A percentile compares a stretch with the other conserved stretches of the same genome.
Evolutionary conservation across 2,888 invertebrate species (phyloP).

Genomic region (Listrodromus nycthemerus): DNA sequence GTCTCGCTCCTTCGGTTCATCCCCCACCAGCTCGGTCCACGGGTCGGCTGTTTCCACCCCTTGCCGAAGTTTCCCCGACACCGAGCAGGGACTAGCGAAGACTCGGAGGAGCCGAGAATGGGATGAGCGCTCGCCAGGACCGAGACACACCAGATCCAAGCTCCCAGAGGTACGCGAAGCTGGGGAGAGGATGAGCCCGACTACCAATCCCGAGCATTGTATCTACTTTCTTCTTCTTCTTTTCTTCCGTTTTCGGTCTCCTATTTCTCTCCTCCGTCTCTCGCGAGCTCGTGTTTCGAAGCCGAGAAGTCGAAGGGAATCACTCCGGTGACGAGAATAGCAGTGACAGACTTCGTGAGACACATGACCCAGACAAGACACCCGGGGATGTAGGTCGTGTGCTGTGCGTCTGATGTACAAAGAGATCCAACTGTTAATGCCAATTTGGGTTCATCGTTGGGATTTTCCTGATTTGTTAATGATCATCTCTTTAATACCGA

Average conservation of each 20-base stretch:
- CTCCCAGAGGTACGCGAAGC: constrained; percentile 28
- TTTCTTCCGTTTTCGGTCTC: not conserved
- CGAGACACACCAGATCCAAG: constrained; percentile 37
- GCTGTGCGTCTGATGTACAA: not conserved
- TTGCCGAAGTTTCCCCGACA: constrained; percentile 3
- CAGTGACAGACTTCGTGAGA: constrained; percentile 7
- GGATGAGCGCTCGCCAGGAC: constrained; percentile 30
- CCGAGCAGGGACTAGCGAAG: constrained; percentile 19
- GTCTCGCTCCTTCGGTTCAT: constrained; percentile 18
- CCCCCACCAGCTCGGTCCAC: constrained; percentile 2
- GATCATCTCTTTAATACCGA: not conserved
- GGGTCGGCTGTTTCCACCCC: constrained; percentile 34
- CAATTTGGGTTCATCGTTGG: not conserved
- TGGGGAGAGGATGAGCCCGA: constrained; percentile 22
- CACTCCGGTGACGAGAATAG: constrained; percentile 20
- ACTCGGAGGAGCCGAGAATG: constrained; percentile 21
- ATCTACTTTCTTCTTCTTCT: constrained; percentile 9
- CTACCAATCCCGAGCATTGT: constrained; percentile 19
- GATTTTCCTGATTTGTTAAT: not conserved
- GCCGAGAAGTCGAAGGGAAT: constrained; percentile 34
- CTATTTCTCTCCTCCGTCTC: not conserved
- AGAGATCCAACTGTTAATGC: not conserved
- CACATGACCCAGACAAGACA: constrained; percentile 13
- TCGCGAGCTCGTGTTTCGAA: not conserved
- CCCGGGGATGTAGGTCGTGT: constrained; percentile 20